Evolutionary conservation across 2,888 invertebrate genomes (phyloP).

Genomic region (Yponomeuta malinellus): DNA sequence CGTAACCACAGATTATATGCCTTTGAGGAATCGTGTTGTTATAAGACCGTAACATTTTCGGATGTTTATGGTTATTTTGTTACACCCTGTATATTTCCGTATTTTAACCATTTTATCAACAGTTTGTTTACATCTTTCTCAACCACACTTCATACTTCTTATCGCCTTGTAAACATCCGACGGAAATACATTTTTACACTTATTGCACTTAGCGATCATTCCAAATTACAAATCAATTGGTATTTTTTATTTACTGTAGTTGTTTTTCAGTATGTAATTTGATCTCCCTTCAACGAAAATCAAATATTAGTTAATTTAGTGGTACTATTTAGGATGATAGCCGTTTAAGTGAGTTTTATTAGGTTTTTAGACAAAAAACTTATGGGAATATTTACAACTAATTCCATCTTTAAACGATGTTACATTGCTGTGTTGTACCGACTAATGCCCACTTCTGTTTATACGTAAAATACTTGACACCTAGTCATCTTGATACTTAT

Average conservation of each 20-base stretch:
- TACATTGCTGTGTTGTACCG: background rate
- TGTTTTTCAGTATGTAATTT: background rate
- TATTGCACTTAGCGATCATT: background rate
- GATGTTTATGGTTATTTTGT: too few relatives aligned
- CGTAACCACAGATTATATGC: too few relatives aligned
- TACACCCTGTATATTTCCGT: too few relatives aligned
- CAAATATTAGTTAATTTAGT: background rate
- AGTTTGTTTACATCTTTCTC: too few relatives aligned
- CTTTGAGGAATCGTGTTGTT: too few relatives aligned
- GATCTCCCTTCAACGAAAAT: background rate
- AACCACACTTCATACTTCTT: too few relatives aligned
- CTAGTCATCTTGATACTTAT: conserved; percentile 18
- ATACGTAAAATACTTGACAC: conserved; percentile 5
- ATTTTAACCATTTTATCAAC: too few relatives aligned
- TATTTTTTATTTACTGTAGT: background rate
- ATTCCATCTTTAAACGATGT: background rate
- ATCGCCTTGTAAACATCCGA: background rate
- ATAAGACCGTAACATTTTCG: too few relatives aligned
- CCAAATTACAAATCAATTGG: background rate
- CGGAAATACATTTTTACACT: background rate
- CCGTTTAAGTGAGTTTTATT: background rate
- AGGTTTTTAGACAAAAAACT: background rate
- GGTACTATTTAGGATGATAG: background rate
- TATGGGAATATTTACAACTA: too few relatives aligned
- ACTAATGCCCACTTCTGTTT: background rate